Evolutionary conservation across 2,888 invertebrate species (phyloP), one percentile per base, ranked within the genome.

Genomic region (Lasius fuliginosus): DNA sequence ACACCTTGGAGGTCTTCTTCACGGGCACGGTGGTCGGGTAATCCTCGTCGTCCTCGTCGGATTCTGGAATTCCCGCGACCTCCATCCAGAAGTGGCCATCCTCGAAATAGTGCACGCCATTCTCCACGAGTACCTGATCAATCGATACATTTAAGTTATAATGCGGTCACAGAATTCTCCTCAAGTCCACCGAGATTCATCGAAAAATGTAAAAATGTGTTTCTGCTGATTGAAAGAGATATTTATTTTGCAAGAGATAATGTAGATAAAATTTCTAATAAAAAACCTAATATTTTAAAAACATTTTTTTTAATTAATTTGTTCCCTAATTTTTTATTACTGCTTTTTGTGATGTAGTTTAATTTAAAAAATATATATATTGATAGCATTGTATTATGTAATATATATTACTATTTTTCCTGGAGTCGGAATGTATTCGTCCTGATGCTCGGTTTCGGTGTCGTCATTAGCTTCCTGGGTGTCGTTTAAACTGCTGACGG

Each of bases 11-110:
- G 94, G 96, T 97, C 95, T 97, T 97, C 94, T 98, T 98, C 62
- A 97, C 96, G 92, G 97, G 97, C 89, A 97, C 96, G 88, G 97
- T 96, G 94, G 97, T 97, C 90, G 97, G 97, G 92, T 97, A 96
- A 83, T 96, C 96, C 89, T 97, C 97, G 77, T 97, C 97, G 87
- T 97, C 97, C 65, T 97, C 97, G 91, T 97, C 97, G 87, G 97
- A 97, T 88, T 97, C 97, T 83, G 98, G 97, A 77, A 98, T 95
- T 88, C 98, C 98, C 82, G 97, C 97, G 86, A 98, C 98, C 96
- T 98, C 98, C 95, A 98, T 98, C 97, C 98, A 98, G 95, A 98
- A 98, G 95, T 98, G 98, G 81, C 98, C 98, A 95, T 98, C 98
- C 94, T 98, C 98, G 92, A 98, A 98, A 95, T 98, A 98, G 94